Percentiles rank a stretch among this genome's conserved stretches.
Conservation (phyloP, 2,888 invertebrate species). For the Silvanus unidentatus region DNA sequence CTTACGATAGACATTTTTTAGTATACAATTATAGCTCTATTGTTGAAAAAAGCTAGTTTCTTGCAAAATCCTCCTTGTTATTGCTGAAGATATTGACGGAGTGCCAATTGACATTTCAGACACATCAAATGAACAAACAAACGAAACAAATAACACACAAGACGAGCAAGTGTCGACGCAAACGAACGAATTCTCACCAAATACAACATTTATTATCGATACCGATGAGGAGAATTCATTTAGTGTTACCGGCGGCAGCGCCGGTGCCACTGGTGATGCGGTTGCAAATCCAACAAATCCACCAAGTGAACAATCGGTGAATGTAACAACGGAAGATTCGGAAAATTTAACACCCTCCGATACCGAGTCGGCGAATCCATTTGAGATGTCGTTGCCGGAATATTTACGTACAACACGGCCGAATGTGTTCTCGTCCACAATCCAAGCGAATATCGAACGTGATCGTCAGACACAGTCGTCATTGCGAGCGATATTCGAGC, state of each 20-base stretch:
- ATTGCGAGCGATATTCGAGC: slow-evolving; percentile 26
- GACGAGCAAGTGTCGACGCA: neutral
- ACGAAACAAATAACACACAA: neutral
- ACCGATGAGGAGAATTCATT: neutral
- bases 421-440: slow-evolving; percentile 9
- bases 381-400: slow-evolving; percentile 20
- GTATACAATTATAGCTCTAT: no score
- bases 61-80: neutral
- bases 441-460: slow-evolving; percentile 9
- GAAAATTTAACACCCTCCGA: slow-evolving; percentile 11
- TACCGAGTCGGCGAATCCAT: slow-evolving; percentile 17
- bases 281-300: no score
- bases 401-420: slow-evolving; percentile 11
- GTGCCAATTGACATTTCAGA: slow-evolving; percentile 30
- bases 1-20: no score
- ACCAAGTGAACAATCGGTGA: no score
- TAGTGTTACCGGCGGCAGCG: neutral
- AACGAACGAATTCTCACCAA: neutral
- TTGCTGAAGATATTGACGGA: slow-evolving; percentile 34
- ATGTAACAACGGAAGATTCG: neutral
- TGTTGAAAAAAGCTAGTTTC: neutral
- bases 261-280: no score
- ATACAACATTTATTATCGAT: neutral
- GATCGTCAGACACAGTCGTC: neutral
- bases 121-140: slow-evolving; percentile 6